Evolutionary conservation across 2,888 invertebrate species (phyloP), one percentile per base, ranked within the genome.

Genomic region (Hemistola chrysoprasaria): DNA sequence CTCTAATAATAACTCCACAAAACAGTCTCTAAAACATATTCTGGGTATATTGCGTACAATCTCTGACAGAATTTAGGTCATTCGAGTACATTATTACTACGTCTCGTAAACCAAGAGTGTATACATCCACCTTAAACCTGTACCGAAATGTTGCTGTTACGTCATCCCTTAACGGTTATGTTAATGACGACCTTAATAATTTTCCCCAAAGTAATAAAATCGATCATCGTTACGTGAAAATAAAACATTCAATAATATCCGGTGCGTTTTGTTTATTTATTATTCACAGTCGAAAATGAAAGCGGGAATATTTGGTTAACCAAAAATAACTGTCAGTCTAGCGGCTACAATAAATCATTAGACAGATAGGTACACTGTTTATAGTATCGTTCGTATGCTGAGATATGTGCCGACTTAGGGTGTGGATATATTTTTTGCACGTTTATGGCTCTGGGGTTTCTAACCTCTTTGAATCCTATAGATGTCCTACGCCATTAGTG

Each of bases 241-340:
- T 65, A 72, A 63, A 73, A 70, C 69, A 62, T 65, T 69, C 67
- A 4, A 62, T 56, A 71, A 77, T 77, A 78, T 78, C 76, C 76
- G 71, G 70, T 56, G 62, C 51, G 58, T 67, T 63, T 68, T 78
- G 76, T 85, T 81, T 81, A 75, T 82, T 47, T 75, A 68, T 79
- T 71, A 61, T 68, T 72, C 67, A 62, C 64, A 61, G 65, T 53
- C 62, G 71, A 81, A 85, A 86, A 78, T 67, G 78, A 84, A 86
- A 84, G 77, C 75, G 67, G 67, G 70, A 70, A 74, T 80, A 80
- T 82, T 84, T 78, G 62, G 69, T 71, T 77, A 70, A 71, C 74
- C 75, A 62, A 60, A 79, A 87, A 88, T 85, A 85, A 82, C 79
- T 84, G 80, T 82, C 80, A 68, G 59, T 61, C 70, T n/a, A n/a